Conservation (phyloP, 1,140 invertebrate genomes). For the Neodiprion virginianus region DNA sequence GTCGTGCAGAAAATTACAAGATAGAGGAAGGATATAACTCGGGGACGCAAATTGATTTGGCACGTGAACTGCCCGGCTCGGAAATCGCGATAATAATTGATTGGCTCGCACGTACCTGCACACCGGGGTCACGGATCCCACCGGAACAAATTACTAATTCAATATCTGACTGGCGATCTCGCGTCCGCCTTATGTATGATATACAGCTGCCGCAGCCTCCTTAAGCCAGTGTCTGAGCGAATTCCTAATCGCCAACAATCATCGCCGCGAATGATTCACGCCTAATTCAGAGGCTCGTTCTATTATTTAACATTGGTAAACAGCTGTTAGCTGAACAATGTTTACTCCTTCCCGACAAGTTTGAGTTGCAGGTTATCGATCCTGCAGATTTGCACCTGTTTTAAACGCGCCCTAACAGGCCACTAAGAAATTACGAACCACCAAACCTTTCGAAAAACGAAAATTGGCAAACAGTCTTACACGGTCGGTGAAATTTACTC, state of each 20-base stretch:
- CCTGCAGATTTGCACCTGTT: too few relatives aligned
- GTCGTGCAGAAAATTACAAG: neutral
- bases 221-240: neutral
- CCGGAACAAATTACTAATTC: neutral
- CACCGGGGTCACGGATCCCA: neutral
- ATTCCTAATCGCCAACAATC: neutral
- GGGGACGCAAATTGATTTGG: neutral
- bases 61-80: neutral
- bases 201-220: neutral
- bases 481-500: neutral
- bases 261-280: neutral
- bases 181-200: too few relatives aligned
- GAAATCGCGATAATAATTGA: neutral
- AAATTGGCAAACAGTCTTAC: neutral
- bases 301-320: too few relatives aligned
- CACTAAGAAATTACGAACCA: too few relatives aligned
- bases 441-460: neutral
- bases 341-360: too few relatives aligned
- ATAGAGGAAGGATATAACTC: neutral
- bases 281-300: neutral
- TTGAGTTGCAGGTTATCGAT: too few relatives aligned
- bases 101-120: neutral
- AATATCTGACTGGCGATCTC: neutral
- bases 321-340: too few relatives aligned
- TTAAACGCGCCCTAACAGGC: too few relatives aligned